Evolutionary conservation across 1,140 invertebrate species (phyloP).

Genomic region (Bombus sylvicola): DNA sequence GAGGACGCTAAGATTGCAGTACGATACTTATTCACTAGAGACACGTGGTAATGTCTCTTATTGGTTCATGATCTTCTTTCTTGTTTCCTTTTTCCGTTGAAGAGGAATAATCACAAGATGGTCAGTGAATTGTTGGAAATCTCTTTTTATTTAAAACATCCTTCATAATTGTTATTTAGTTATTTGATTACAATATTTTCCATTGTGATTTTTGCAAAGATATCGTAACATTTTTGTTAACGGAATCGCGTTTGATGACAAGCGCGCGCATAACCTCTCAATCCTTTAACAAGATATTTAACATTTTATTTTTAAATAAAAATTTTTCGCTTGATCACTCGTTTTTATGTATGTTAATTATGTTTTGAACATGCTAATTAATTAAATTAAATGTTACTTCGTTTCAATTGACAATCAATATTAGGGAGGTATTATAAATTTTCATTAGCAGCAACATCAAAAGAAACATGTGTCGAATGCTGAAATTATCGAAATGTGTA

Average conservation of each 20-base stretch:
- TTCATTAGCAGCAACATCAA: not conserved
- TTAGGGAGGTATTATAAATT: not conserved
- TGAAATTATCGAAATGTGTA: conserved; percentile 18
- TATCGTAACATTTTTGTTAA: conserved; percentile 17
- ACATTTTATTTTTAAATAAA: not conserved
- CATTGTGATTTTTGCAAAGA: not conserved
- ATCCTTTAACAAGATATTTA: not conserved
- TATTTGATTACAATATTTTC: not conserved
- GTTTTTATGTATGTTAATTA: not conserved
- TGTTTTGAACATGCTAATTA: not conserved
- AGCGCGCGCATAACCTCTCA: conserved; percentile 45
- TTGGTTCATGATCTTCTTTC: conserved; percentile 7
- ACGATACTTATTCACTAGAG: not conserved
- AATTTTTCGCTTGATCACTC: not conserved
- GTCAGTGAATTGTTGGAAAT: conserved; percentile 55
- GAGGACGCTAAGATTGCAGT: not conserved
- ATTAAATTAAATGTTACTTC: not conserved
- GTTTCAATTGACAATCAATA: not conserved
- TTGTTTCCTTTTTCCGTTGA: conserved; percentile 29
- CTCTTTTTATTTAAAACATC: conserved; percentile 52
- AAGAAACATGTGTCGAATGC: conserved; percentile 9
- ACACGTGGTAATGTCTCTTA: not conserved
- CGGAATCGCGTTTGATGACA: not conserved
- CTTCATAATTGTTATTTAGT: not conserved
- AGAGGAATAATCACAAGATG: conserved; percentile 43